Conservation (phyloP, 2,113 vertebrate genomes). For the Cygnus buccinator region DNA sequence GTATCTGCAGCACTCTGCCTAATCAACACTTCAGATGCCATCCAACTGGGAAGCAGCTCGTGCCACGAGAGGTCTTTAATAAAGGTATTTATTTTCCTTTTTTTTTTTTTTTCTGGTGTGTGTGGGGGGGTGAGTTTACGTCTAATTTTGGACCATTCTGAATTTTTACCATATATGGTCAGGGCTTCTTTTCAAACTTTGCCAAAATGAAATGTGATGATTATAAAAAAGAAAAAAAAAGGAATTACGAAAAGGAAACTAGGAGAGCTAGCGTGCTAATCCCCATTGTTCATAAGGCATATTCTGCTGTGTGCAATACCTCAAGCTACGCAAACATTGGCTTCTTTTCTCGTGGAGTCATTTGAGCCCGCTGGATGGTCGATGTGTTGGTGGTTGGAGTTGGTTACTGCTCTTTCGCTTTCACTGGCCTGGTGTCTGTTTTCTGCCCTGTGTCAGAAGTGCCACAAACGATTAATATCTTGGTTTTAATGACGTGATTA, state of each 20-base stretch:
- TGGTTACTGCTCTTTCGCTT: neutral
- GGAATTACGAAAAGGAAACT: neutral
- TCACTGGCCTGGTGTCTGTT: fast-evolving
- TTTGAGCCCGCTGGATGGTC: neutral
- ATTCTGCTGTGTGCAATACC: neutral
- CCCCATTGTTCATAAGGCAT: neutral
- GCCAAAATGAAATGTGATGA: constrained; percentile 11
- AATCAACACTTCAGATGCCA: neutral
- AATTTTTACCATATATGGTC: constrained; percentile 58
- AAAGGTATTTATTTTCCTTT: neutral
- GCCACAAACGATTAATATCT: neutral
- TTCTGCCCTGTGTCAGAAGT: neutral
- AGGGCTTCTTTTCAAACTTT: constrained; percentile 23
- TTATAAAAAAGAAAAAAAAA: neutral
- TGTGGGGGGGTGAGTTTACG: neutral
- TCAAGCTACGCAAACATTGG: neutral
- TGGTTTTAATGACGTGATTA: neutral
- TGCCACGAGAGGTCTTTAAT: neutral
- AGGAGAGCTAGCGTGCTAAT: neutral
- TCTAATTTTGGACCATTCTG: constrained; percentile 21
- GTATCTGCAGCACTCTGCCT: neutral
- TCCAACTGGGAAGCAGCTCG: neutral
- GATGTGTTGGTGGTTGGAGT: neutral
- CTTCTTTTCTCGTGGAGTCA: neutral
- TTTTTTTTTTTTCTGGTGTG: neutral